Conservation (phyloP, 2,113 vertebrate species). For the Larimichthys polyactis region DNA sequence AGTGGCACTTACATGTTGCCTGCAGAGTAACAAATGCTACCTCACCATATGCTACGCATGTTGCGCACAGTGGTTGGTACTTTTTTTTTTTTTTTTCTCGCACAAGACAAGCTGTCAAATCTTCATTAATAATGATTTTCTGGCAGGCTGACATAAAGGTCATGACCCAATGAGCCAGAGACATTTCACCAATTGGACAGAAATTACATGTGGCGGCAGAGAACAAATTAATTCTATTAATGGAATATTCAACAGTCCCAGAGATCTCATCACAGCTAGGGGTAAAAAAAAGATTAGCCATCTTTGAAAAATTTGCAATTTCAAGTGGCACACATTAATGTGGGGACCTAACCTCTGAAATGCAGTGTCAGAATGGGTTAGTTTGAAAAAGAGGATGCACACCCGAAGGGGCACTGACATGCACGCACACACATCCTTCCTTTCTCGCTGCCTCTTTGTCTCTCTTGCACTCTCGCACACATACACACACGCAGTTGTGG, state of each 20-base stretch:
- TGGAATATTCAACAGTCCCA: conserved; percentile 78
- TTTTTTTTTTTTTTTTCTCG: conserved; percentile 7
- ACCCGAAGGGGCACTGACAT: conserved; percentile 60
- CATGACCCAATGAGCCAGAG: conserved; percentile 56
- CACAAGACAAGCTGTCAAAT: conserved; percentile 66
- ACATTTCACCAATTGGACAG: conserved; percentile 68
- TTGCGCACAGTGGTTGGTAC: conserved; percentile 12
- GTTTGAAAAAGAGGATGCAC: conserved; percentile 61
- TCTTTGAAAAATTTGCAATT: conserved; percentile 80
- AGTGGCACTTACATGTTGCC: conserved; percentile 27
- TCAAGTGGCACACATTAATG: conserved; percentile 78
- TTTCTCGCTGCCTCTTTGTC: conserved; percentile 19
- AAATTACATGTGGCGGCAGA: conserved; percentile 78
- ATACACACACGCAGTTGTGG: conserved; percentile 29
- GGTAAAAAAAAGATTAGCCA: conserved; percentile 75
- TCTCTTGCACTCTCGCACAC: not conserved
- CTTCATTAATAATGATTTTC: conserved; percentile 72
- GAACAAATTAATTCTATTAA: conserved; percentile 79
- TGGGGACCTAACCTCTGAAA: conserved; percentile 71
- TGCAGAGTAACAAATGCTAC: conserved; percentile 34
- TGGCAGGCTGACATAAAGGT: conserved; percentile 67
- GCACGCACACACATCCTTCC: not conserved
- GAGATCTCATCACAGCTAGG: conserved; percentile 74
- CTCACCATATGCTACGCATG: conserved; percentile 42
- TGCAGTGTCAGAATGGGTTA: conserved; percentile 78